A percentile compares a stretch with the other conserved stretches of the same genome.
Conservation (phyloP, 1,140 invertebrate genomes). For the Atta cephalotes region DNA sequence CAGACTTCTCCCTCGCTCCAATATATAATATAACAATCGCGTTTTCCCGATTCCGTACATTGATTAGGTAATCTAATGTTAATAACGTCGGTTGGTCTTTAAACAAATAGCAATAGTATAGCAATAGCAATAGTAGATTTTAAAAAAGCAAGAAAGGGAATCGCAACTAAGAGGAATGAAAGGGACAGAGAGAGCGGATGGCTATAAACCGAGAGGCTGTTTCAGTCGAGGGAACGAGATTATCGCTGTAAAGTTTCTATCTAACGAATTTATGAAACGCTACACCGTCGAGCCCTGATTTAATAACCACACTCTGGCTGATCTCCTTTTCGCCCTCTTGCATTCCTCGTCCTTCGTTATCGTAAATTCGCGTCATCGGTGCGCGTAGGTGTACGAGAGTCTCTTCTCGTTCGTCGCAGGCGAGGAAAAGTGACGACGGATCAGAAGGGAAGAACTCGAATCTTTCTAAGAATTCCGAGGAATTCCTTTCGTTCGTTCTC, state of each 20-base stretch:
- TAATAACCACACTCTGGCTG: slow-evolving; percentile 61
- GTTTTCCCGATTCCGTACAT: slow-evolving; percentile 34
- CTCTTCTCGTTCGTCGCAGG: not conserved
- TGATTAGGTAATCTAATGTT: slow-evolving; percentile 28
- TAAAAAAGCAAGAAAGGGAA: slow-evolving; percentile 7
- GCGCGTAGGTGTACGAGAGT: slow-evolving; percentile 18
- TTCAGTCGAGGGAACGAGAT: slow-evolving; percentile 54
- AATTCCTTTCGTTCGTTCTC: slow-evolving; percentile 56
- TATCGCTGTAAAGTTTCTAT: slow-evolving; percentile 70
- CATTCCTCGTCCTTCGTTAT: slow-evolving; percentile 8
- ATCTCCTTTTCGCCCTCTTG: not conserved
- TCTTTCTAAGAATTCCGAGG: slow-evolving; percentile 60
- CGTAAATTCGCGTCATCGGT: slow-evolving; percentile 54
- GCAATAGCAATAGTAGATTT: not conserved
- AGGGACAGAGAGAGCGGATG: slow-evolving; percentile 14
- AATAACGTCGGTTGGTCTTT: slow-evolving; percentile 40
- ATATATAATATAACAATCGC: slow-evolving; percentile 25
- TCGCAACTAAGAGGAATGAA: not conserved
- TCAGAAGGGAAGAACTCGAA: slow-evolving; percentile 4
- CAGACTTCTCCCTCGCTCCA: not conserved
- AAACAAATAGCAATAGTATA: not conserved
- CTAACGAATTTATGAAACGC: slow-evolving; percentile 73
- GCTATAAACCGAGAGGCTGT: slow-evolving; percentile 54
- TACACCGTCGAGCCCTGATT: slow-evolving; percentile 65
- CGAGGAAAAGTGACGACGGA: not conserved